phyloP scores from a whole-genome alignment of 2,888 invertebrate genomes.

The Orchesella flavescens region DNA sequence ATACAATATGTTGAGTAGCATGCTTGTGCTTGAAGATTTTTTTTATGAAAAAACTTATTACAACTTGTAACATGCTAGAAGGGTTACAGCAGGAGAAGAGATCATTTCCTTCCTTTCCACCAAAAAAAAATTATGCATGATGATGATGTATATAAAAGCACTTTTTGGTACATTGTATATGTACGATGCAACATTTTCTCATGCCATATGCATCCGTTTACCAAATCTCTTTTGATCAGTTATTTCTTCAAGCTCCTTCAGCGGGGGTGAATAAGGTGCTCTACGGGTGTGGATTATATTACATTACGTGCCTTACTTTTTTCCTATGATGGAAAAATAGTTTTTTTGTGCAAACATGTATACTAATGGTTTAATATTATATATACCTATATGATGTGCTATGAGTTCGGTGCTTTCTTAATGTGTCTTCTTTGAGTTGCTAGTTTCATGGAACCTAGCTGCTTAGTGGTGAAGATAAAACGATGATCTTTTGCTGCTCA shows the following conservation, averaged over 20 bases:
- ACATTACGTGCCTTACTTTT: slow-evolving; percentile 50
- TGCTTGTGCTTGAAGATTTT: too few species aligned
- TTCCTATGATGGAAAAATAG: slow-evolving; percentile 1
- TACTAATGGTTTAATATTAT: not conserved
- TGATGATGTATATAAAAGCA: not conserved
- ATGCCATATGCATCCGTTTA: slow-evolving; percentile 43
- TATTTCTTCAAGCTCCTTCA: slow-evolving; percentile 47
- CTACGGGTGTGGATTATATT: slow-evolving; percentile 24
- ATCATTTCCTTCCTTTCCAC: slow-evolving; percentile 55
- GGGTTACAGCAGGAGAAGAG: not conserved
- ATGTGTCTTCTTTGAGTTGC: slow-evolving; percentile 14
- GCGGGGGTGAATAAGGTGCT: slow-evolving; percentile 58
- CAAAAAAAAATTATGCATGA: slow-evolving; percentile 34
- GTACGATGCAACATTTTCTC: too few species aligned
- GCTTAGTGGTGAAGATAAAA: slow-evolving; percentile 30
- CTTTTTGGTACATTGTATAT: too few species aligned
- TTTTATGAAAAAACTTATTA: slow-evolving; percentile 20
- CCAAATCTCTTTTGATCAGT: slow-evolving; percentile 44
- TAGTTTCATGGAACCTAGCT: slow-evolving; percentile 36
- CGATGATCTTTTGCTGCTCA: slow-evolving; percentile 35
- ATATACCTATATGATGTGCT: not conserved
- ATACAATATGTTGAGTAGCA: too few species aligned
- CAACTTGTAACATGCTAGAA: not conserved
- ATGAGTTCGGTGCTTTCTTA: slow-evolving; percentile 34
- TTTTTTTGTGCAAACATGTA: slow-evolving; percentile 27